Conservation (phyloP, 35 echinoderm and acorn worm genomes). For the Apostichopus californicus region DNA sequence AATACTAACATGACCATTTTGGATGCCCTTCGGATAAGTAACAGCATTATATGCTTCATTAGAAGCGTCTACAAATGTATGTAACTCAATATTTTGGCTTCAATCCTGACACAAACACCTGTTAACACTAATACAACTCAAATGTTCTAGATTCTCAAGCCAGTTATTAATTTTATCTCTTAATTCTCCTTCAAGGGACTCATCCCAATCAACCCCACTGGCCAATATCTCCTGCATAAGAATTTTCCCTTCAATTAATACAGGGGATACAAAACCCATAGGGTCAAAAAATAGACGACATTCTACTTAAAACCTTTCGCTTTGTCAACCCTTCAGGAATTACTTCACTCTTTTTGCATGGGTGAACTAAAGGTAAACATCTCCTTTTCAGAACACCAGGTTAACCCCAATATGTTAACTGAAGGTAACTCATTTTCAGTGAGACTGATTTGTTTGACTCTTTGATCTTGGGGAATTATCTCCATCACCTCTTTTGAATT, state of each 20-base stretch:
- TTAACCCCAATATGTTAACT: conserved; percentile 35
- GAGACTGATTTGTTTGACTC: conserved; percentile 42
- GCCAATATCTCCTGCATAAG: conserved; percentile 26
- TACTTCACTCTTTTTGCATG: background rate
- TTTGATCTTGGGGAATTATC: conserved; percentile 32
- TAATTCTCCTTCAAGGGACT: background rate
- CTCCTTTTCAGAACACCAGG: conserved; percentile 59
- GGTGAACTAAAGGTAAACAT: conserved; percentile 4
- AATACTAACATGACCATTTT: background rate
- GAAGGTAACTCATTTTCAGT: conserved; percentile 34
- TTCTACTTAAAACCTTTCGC: conserved; percentile 43
- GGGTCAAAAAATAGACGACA: conserved; percentile 54
- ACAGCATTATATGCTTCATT: conserved; percentile 45
- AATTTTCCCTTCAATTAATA: conserved; percentile 31
- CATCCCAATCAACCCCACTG: conserved; percentile 50
- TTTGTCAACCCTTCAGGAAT: conserved; percentile 18
- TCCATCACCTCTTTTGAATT: conserved; percentile 49
- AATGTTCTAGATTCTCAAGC: conserved; percentile 31
- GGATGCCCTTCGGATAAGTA: background rate
- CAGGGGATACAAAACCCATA: conserved; percentile 41
- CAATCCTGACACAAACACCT: conserved; percentile 45
- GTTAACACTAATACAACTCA: conserved; percentile 19
- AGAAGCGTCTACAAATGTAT: conserved; percentile 59
- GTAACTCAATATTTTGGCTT: conserved; percentile 1
- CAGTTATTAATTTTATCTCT: conserved; percentile 18